phyloP scores from a whole-genome alignment of 1,140 invertebrate species.

The Maconellicoccus hirsutus region DNA sequence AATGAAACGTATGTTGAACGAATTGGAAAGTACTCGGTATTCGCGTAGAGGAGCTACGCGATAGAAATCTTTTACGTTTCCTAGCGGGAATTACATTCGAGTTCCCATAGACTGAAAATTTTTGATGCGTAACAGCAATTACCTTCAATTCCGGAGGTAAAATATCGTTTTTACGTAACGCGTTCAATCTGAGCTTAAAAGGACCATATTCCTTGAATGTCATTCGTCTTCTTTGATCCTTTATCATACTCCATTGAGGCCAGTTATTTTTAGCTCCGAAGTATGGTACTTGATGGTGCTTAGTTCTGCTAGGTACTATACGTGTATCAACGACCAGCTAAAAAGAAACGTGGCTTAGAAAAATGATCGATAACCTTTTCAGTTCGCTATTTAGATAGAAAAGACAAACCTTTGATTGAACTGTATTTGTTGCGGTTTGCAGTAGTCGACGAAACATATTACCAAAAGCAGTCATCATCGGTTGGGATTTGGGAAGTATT shows the following conservation, averaged over 20 bases:
- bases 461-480: no score
- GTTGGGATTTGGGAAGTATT: no score
- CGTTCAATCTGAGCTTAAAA: conserved; percentile 58
- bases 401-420: no score
- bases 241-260: conserved; percentile 62
- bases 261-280: conserved; percentile 35
- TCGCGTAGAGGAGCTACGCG: conserved; percentile 14
- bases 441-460: no score
- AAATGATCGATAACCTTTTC: no score
- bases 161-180: conserved; percentile 65
- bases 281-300: background rate
- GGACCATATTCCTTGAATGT: conserved; percentile 55
- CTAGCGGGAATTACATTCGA: background rate
- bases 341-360: no score
- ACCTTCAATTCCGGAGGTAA: conserved; percentile 65
- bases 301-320: background rate
- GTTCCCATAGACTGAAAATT: conserved; percentile 9
- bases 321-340: no score
- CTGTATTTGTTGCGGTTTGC: no score
- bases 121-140: no score
- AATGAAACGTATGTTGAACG: conserved; percentile 23
- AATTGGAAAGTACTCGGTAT: conserved; percentile 10
- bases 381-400: no score
- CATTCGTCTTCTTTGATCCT: conserved; percentile 67
- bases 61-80: background rate